These are phyloP conservation scores for Lamellibrachia columna DNA, from an alignment of 2,888 invertebrate genomes.

Conservation along the genomic window DNA sequence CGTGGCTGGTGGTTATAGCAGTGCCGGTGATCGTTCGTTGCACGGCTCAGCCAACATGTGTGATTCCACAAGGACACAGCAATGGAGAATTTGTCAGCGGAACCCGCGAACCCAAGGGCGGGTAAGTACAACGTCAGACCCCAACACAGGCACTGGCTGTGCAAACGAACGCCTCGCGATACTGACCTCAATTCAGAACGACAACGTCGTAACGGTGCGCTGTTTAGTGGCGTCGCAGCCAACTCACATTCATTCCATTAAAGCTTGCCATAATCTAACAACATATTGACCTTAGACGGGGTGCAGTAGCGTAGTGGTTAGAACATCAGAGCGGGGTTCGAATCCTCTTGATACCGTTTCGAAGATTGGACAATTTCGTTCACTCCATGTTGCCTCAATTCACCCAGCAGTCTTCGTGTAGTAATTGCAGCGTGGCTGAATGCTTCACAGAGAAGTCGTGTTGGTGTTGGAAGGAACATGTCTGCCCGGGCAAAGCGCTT, in stretches of 20 bases:
- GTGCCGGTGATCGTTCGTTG: neutral
- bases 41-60: neutral
- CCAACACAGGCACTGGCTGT: neutral
- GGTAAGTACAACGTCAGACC: neutral
- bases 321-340: too few species aligned
- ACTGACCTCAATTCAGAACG: neutral
- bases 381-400: too few species aligned
- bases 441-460: too few species aligned
- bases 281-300: too few species aligned
- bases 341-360: too few species aligned
- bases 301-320: too few species aligned
- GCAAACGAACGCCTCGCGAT: neutral
- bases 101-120: neutral
- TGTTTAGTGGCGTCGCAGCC: neutral
- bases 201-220: neutral
- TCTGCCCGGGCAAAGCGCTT: too few species aligned
- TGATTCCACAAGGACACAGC: neutral
- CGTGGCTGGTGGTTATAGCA: neutral
- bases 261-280: too few species aligned
- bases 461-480: too few species aligned
- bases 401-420: too few species aligned
- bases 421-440: too few species aligned
- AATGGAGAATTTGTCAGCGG: slow-evolving; percentile 4
- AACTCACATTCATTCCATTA: neutral
- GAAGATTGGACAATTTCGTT: too few species aligned